Conservation (phyloP, 2,113 vertebrate genomes). For the Heptranchias perlo region DNA sequence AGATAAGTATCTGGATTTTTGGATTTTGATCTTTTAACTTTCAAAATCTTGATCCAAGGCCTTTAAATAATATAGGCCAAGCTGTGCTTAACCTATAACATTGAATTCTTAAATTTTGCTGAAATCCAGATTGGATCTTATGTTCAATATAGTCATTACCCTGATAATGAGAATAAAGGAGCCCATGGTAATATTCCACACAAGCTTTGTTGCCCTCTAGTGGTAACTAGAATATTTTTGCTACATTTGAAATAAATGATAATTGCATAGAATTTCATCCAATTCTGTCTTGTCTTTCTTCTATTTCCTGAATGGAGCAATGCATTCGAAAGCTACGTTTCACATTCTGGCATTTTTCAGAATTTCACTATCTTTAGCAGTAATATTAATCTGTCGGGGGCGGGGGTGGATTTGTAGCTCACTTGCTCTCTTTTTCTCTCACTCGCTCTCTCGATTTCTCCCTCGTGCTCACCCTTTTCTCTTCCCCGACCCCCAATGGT, state of each 20-base stretch:
- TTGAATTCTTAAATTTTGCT: background rate
- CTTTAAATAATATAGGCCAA: background rate
- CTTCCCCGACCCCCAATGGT: background rate
- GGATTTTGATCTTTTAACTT: background rate
- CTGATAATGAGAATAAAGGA: background rate
- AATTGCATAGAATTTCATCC: background rate
- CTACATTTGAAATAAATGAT: background rate
- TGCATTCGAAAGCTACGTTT: background rate
- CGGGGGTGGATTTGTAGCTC: background rate
- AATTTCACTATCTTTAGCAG: background rate
- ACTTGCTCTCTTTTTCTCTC: background rate
- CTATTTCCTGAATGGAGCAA: background rate
- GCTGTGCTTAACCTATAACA: background rate
- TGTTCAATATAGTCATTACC: background rate
- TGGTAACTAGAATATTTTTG: background rate
- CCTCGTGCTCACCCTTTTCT: background rate
- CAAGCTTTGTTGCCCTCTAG: background rate
- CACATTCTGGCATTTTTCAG: background rate
- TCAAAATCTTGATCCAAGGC: background rate
- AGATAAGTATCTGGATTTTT: background rate
- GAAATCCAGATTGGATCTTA: background rate
- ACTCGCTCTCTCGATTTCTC: background rate
- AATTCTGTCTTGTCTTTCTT: background rate
- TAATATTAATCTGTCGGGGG: background rate
- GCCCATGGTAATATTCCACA: background rate